A percentile compares a stretch with the other conserved stretches of the same genome.
phyloP scores from a whole-genome alignment of 2,113 vertebrate species.

The Uropsilus gracilis region DNA sequence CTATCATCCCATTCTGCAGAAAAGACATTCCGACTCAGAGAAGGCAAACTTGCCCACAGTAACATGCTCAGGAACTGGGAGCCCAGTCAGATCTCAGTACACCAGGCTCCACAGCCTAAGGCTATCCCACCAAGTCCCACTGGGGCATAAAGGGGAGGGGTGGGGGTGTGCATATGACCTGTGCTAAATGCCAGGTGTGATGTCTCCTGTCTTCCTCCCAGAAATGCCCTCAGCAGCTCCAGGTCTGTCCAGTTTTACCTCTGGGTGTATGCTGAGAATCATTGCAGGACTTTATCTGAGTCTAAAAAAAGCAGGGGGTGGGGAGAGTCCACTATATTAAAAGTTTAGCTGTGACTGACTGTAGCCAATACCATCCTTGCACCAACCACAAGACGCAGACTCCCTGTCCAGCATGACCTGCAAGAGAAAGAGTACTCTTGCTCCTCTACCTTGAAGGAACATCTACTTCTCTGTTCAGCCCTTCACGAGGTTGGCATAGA shows the following conservation, averaged over 20 bases:
- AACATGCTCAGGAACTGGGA: not conserved
- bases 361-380: not conserved
- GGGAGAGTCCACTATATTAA: not conserved
- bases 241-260: not conserved
- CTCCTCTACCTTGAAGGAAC: not conserved
- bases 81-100: too few species aligned
- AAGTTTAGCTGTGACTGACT: not conserved
- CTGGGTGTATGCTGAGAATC: not conserved
- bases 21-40: not conserved
- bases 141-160: accelerated
- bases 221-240: not conserved
- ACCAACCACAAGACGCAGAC: not conserved
- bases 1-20: not conserved
- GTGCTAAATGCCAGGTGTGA: not conserved
- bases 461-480: not conserved
- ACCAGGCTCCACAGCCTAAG: not conserved
- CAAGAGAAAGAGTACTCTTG: too few species aligned
- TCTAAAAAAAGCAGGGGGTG: not conserved
- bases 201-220: not conserved
- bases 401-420: too few species aligned
- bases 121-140: not conserved
- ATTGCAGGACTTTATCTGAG: not conserved
- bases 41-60: not conserved
- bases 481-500: not conserved
- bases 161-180: not conserved